Evolutionary conservation across 2,888 invertebrate genomes (phyloP), one percentile per base, ranked within the genome.

Genomic region (Tachina grossa): DNA sequence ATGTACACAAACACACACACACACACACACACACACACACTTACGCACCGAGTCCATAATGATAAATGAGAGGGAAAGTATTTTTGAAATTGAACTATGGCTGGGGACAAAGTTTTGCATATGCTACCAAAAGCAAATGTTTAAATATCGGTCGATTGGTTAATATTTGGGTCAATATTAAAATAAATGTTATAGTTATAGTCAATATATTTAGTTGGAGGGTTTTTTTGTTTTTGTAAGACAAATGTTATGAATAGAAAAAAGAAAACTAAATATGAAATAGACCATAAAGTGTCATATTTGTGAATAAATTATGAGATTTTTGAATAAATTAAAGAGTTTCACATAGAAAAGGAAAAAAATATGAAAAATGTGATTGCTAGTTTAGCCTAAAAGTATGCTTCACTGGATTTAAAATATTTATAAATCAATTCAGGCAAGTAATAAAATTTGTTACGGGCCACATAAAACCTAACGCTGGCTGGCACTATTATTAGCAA

Each of bases 101-200:
- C 51, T 77, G 76, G 43, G 66, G 51, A 61, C 19, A 83, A 76
- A 82, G 71, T 85, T 85, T 85, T 83, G 76, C 83, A 80, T 83
- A 68, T 71, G 85, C 31, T 83, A 43, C 22, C n/a, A 53, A 81
- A 81, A 66, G 19, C 39, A 45, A 31, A 31, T 77, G 53, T 72
- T 83, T 49, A 61, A 80, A 83, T 80, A 85, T 83, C 79, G 72
- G 75, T 85, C 79, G 83, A 68, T 85, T 80, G 66, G 71, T 80
- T 72, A 76, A 72, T 80, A 83, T 85, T 80, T 83, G 85, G 85
- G 85, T 85, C 85, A 85, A 80, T 72, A 83, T 68, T 49, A 69
- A 85, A 49, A 71, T 75, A 63, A 80, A 76, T 83, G 85, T 75
- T 75, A 31, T 31, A 82, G 61, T 69, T 80, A 39, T 49, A 80